Conservation (phyloP, 2,797 vertebrate species). For the Thamnophis elegans region DNA sequence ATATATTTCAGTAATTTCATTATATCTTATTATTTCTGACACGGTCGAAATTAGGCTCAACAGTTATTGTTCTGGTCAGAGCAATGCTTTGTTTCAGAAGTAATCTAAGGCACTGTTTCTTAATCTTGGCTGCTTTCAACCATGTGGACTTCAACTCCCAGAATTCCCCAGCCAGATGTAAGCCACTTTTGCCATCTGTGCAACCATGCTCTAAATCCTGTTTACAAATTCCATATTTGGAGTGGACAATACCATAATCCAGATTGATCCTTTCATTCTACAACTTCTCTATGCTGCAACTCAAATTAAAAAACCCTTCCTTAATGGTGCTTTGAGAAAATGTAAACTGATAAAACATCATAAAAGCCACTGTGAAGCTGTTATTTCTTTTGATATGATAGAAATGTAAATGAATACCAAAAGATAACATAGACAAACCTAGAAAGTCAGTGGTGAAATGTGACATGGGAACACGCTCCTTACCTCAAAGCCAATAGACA, state of each 20-base stretch:
- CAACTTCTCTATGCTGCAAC: background rate
- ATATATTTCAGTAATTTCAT: too few relatives aligned
- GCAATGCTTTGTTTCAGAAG: background rate
- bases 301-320: background rate
- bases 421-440: background rate
- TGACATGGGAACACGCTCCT: background rate
- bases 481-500: background rate
- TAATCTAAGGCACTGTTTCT: too few relatives aligned
- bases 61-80: background rate
- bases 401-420: background rate
- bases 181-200: background rate
- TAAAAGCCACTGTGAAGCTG: background rate
- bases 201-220: background rate
- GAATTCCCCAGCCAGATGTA: too few relatives aligned
- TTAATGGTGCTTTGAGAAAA: background rate
- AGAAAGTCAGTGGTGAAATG: background rate
- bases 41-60: too few relatives aligned
- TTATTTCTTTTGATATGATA: background rate
- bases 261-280: background rate
- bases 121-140: too few relatives aligned
- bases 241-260: background rate
- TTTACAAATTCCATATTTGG: background rate
- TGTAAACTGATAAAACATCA: background rate
- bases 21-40: background rate
- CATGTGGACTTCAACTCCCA: too few relatives aligned